Conservation (phyloP, 2,113 vertebrate species). For the Taurulus bubalis region DNA sequence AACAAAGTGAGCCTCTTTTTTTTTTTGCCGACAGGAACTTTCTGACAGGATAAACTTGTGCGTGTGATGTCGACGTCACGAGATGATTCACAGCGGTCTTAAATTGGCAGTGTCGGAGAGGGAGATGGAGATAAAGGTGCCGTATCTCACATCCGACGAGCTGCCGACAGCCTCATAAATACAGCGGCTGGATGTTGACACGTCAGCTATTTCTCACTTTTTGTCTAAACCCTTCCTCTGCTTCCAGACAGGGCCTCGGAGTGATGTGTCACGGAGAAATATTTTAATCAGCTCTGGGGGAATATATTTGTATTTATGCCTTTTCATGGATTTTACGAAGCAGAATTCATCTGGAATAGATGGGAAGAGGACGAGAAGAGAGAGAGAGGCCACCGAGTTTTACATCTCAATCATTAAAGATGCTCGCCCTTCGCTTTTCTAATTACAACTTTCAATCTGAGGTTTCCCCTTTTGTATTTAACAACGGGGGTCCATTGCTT, state of each 20-base stretch:
- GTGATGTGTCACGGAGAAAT: constrained; percentile 7
- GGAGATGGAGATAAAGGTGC: constrained; percentile 10
- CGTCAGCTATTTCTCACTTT: constrained; percentile 27
- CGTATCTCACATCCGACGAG: neutral
- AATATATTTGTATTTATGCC: neutral
- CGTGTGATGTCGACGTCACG: neutral
- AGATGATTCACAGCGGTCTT: constrained; percentile 11
- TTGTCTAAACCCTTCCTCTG: constrained; percentile 9
- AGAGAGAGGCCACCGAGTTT: neutral
- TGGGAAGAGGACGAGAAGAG: neutral
- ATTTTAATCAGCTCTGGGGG: constrained; percentile 7
- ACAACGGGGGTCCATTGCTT: too few species aligned
- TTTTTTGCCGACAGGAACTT: neutral
- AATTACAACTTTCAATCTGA: neutral
- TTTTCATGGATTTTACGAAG: neutral
- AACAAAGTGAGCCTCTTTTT: constrained; percentile 3
- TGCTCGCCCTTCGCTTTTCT: neutral
- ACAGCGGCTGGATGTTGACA: constrained; percentile 24
- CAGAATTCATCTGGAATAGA: neutral
- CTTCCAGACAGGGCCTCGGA: neutral
- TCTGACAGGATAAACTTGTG: neutral
- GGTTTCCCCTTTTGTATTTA: neutral
- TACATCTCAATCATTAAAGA: neutral
- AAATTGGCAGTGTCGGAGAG: constrained; percentile 16
- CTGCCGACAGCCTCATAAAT: constrained; percentile 39